A percentile compares a stretch with the other conserved stretches of the same genome.
phyloP scores from a whole-genome alignment of 2,888 invertebrate species.

The Drosophila parthenogenetica region DNA sequence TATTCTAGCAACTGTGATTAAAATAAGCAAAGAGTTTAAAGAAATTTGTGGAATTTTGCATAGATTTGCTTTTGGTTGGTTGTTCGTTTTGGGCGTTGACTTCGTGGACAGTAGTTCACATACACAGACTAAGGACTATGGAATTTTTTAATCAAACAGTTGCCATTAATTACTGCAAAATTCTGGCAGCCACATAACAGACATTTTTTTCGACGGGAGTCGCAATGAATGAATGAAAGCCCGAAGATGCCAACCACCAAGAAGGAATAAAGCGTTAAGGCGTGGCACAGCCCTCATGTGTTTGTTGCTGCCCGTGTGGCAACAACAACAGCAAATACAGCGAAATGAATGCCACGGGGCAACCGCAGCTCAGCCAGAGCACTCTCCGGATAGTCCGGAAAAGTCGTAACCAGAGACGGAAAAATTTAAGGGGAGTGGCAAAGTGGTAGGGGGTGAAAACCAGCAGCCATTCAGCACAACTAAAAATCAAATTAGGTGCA shows the following conservation, averaged over 20 bases:
- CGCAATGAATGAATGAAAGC: slow-evolving; percentile 47
- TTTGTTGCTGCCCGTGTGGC: slow-evolving; percentile 34
- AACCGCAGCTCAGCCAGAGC: slow-evolving; percentile 54
- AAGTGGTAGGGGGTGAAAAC: neutral
- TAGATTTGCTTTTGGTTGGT: slow-evolving; percentile 55
- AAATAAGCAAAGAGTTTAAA: slow-evolving; percentile 35
- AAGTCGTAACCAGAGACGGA: slow-evolving; percentile 20
- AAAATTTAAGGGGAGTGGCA: neutral
- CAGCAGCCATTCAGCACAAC: slow-evolving; percentile 71
- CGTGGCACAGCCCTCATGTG: slow-evolving; percentile 51
- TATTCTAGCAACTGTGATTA: slow-evolving; percentile 13
- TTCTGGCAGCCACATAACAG: slow-evolving; percentile 82
- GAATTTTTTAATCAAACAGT: slow-evolving; percentile 84
- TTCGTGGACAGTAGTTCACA: slow-evolving; percentile 17
- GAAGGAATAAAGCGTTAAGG: slow-evolving; percentile 51
- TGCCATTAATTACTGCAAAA: slow-evolving; percentile 84
- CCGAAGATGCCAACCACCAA: slow-evolving; percentile 50
- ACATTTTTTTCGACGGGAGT: slow-evolving; percentile 79
- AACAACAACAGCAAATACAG: slow-evolving; percentile 15
- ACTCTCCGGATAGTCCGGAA: slow-evolving; percentile 6
- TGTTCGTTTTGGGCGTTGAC: slow-evolving; percentile 4
- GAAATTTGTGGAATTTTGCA: slow-evolving; percentile 66
- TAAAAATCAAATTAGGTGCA: slow-evolving; percentile 84
- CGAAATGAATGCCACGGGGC: slow-evolving; percentile 55
- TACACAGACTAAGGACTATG: slow-evolving; percentile 70